Evolutionary conservation across 2,113 vertebrate genomes (phyloP).

Genomic region (Oriolus oriolus): DNA sequence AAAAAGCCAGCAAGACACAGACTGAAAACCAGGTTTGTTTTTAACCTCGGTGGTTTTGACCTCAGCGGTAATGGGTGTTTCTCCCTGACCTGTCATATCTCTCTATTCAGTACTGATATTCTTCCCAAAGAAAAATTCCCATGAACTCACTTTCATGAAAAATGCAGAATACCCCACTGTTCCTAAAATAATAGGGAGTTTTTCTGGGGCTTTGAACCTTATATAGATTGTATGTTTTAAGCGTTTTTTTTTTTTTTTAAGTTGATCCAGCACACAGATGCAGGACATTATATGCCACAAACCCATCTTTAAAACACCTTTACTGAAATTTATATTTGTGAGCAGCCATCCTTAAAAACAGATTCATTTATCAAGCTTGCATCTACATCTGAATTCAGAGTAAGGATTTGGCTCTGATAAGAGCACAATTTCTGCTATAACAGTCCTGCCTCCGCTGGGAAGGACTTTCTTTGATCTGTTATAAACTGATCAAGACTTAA

Average conservation of each 20-base stretch:
- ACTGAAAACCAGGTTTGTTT: neutral
- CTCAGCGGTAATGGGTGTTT: neutral
- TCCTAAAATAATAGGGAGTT: neutral
- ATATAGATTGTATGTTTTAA: neutral
- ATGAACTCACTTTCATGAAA: neutral
- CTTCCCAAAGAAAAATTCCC: neutral
- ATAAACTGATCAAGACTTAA: conserved; percentile 29
- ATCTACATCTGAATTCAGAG: neutral
- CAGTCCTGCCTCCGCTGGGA: neutral
- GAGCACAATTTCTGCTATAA: neutral
- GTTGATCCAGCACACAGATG: conserved; percentile 4
- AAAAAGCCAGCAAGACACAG: neutral
- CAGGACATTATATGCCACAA: neutral
- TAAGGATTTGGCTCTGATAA: neutral
- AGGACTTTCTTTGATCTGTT: conserved; percentile 31
- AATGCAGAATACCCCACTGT: neutral
- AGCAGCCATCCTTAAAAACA: neutral
- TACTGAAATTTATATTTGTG: neutral
- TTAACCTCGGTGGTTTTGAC: neutral
- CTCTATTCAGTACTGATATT: neutral
- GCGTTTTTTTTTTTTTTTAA: neutral
- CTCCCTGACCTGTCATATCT: neutral
- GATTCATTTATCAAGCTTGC: neutral
- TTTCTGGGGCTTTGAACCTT: neutral
- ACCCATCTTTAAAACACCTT: neutral